Evolutionary conservation across 2,113 vertebrate genomes (phyloP).

Genomic region (Polypterus bichir): DNA sequence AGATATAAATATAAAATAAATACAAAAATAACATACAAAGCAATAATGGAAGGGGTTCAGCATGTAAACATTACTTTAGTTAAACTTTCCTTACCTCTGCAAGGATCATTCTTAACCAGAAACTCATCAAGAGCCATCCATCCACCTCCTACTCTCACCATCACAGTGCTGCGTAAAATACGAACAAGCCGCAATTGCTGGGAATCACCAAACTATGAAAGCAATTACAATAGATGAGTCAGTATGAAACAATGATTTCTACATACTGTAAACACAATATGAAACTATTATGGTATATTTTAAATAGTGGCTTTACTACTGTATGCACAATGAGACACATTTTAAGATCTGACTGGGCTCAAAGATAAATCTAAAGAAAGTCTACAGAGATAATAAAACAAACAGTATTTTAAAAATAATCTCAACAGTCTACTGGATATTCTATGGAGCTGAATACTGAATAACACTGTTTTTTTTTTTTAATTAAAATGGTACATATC

Average conservation of each 20-base stretch:
- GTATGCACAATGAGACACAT: conserved; percentile 21
- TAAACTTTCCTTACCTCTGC: conserved; percentile 69
- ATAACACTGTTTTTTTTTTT: too few species aligned
- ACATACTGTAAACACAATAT: too few species aligned
- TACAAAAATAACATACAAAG: too few species aligned
- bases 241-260: too few species aligned
- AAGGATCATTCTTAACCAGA: conserved; percentile 92
- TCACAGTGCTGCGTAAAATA: conserved; percentile 91
- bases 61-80: too few species aligned
- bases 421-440: too few species aligned
- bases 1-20: too few species aligned
- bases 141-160: conserved; percentile 92
- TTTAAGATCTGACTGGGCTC: conserved; percentile 7
- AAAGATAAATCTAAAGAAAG: conserved; percentile 2
- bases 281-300: too few species aligned
- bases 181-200: conserved; percentile 96
- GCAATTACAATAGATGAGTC: conserved; percentile 9
- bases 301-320: conserved; percentile 13
- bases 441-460: too few species aligned
- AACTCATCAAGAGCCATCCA: conserved; percentile 99
- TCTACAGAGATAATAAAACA: conserved; percentile 14
- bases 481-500: too few species aligned
- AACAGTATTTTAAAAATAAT: conserved; percentile 5
- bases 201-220: conserved; percentile 84
- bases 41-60: too few species aligned